phyloP scores from a whole-genome alignment of 2,888 invertebrate species.

The Tethea ocularis region DNA sequence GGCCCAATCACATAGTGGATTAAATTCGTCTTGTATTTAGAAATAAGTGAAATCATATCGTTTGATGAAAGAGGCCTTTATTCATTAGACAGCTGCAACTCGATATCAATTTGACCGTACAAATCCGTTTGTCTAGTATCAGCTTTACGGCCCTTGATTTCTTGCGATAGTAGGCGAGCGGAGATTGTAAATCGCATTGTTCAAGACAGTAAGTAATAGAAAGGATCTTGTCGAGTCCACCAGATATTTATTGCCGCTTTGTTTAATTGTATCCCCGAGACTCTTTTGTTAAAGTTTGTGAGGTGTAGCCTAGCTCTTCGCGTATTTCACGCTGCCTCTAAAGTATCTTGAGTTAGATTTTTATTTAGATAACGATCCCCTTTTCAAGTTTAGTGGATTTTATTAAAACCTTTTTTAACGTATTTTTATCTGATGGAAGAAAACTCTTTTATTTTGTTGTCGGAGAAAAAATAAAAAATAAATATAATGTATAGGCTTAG shows the following conservation, averaged over 20 bases:
- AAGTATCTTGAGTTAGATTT: conserved; percentile 1
- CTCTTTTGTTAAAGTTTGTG: not conserved
- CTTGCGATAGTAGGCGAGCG: conserved; percentile 19
- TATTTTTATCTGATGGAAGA: not conserved
- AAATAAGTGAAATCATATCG: not conserved
- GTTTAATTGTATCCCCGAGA: conserved; percentile 16
- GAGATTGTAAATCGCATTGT: conserved; percentile 39
- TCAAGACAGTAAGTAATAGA: conserved; percentile 15
- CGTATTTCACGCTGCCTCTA: conserved; percentile 4
- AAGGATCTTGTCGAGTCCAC: conserved; percentile 15
- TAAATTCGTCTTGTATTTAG: not conserved
- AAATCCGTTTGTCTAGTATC: conserved; percentile 51
- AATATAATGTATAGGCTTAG: too few species aligned
- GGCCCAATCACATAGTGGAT: too few species aligned
- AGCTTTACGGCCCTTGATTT: conserved; percentile 34
- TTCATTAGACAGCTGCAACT: conserved; percentile 20
- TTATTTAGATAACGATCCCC: conserved; percentile 5
- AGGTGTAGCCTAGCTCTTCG: not conserved
- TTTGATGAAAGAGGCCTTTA: not conserved
- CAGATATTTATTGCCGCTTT: conserved; percentile 23
- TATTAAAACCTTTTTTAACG: not conserved
- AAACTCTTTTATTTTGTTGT: not conserved
- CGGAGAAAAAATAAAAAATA: not conserved
- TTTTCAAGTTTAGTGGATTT: conserved; percentile 2
- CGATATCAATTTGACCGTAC: conserved; percentile 55